A percentile compares a stretch with the other conserved stretches of the same genome.
phyloP scores from a whole-genome alignment of 2,113 vertebrate genomes.

The Xiphophorus couchianus region DNA sequence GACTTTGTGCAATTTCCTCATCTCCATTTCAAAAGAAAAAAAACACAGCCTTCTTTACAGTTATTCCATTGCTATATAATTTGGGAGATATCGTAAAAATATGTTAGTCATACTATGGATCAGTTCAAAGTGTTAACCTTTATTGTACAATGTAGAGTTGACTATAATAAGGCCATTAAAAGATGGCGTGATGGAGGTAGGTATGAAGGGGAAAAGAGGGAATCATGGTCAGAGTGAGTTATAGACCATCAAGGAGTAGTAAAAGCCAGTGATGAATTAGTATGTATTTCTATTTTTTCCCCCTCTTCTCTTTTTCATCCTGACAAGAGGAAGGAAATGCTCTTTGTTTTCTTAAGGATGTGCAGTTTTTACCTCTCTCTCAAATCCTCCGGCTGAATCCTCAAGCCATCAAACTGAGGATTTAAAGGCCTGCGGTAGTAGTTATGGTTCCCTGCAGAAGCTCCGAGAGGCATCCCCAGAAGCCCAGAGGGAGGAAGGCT shows the following conservation, averaged over 20 bases:
- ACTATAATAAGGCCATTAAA: constrained; percentile 79
- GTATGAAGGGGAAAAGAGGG: constrained; percentile 53
- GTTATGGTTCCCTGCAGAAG: constrained; percentile 86
- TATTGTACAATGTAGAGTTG: constrained; percentile 72
- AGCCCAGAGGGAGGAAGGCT: constrained; percentile 84
- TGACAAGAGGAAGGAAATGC: constrained; percentile 92
- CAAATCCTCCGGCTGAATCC: constrained; percentile 86
- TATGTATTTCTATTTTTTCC: constrained; percentile 82
- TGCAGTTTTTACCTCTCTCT: constrained; percentile 90
- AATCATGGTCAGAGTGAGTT: constrained; percentile 68
- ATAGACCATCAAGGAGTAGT: constrained; percentile 79
- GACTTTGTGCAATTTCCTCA: constrained; percentile 34
- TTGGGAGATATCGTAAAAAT: constrained; percentile 71
- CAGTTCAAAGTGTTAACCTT: constrained; percentile 76
- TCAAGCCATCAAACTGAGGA: constrained; percentile 87
- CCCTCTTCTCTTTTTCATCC: constrained; percentile 67
- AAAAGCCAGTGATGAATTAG: constrained; percentile 89
- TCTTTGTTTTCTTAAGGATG: constrained; percentile 93
- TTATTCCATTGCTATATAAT: constrained; percentile 68
- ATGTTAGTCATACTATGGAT: constrained; percentile 74
- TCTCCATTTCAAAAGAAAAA: constrained; percentile 28
- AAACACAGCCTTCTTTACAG: constrained; percentile 35
- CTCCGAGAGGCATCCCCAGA: constrained; percentile 78
- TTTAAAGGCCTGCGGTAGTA: constrained; percentile 86
- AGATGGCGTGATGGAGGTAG: constrained; percentile 55